Evolutionary conservation across 2,888 invertebrate genomes (phyloP).

Genomic region (Philhelius pedissequus): DNA sequence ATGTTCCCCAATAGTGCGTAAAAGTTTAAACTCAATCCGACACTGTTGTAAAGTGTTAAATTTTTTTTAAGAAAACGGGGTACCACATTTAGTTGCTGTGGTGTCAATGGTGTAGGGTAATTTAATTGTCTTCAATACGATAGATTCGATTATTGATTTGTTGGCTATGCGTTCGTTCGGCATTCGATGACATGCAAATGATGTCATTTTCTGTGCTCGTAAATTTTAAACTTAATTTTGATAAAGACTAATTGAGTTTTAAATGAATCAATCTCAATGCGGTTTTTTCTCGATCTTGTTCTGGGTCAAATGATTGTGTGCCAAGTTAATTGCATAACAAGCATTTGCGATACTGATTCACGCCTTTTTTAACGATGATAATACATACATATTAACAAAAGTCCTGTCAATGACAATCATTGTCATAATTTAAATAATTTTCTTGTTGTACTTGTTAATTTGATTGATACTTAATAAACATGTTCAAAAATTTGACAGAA

Average conservation of each 20-base stretch:
- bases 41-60: neutral
- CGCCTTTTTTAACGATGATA: neutral
- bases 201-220: constrained; percentile 33
- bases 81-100: neutral
- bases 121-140: constrained; percentile 55
- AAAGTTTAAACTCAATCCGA: neutral
- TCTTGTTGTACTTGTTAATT: neutral
- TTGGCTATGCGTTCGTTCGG: constrained; percentile 34
- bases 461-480: neutral
- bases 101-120: constrained; percentile 54
- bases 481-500: neutral
- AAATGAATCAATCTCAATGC: constrained; percentile 56
- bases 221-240: constrained; percentile 46
- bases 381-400: neutral
- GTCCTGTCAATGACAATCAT: neutral
- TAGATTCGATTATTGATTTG: constrained; percentile 60
- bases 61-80: neutral
- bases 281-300: constrained; percentile 32
- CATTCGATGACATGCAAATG: constrained; percentile 37
- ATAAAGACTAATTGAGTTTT: constrained; percentile 61
- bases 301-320: constrained; percentile 56
- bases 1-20: neutral
- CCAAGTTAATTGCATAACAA: constrained; percentile 53
- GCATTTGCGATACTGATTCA: constrained; percentile 8
- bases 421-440: neutral